Evolutionary conservation across 37 sponge, comb jelly and placozoan genomes (phyloP).

Genomic region (Eunapius fragilis): DNA sequence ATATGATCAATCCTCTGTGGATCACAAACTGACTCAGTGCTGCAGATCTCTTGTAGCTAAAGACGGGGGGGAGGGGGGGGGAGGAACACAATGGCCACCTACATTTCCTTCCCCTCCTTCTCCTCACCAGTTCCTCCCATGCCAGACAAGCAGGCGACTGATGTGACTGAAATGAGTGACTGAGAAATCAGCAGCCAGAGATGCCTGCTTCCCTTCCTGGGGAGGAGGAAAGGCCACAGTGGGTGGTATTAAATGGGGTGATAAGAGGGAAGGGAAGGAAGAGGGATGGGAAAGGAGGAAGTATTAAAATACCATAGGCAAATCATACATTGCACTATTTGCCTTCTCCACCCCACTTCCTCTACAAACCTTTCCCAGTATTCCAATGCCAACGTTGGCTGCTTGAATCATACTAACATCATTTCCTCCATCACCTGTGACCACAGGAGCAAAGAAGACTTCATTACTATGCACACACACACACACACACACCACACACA

Average conservation of each 20-base stretch:
- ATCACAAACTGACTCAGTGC: conserved; percentile 96
- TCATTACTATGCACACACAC: neutral
- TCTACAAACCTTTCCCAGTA: conserved; percentile 81
- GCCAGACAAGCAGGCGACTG: conserved; percentile 91
- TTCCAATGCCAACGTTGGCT: conserved; percentile 94
- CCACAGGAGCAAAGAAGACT: neutral
- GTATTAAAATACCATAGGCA: too few relatives aligned
- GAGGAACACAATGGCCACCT: neutral
- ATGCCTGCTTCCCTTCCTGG: conserved; percentile 95
- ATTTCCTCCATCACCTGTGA: conserved; percentile 88
- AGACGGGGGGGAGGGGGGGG: too few relatives aligned
- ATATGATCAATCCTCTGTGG: conserved; percentile 94
- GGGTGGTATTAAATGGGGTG: neutral
- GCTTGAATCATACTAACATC: conserved; percentile 99
- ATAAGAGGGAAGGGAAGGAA: neutral
- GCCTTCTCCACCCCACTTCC: too few relatives aligned
- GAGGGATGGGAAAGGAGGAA: neutral
- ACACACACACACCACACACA: neutral
- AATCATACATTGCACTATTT: too few relatives aligned
- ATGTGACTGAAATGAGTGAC: conserved; percentile 88
- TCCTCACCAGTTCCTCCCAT: conserved; percentile 91
- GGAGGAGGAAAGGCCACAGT: neutral
- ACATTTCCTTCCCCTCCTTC: neutral
- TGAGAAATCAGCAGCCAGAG: conserved; percentile 96
- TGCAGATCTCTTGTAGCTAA: conserved; percentile 92